Percentiles rank a stretch among this genome's conserved stretches.
Evolutionary conservation across 2,888 invertebrate species (phyloP).

Genomic region (Hydroisotoma schaefferi): DNA sequence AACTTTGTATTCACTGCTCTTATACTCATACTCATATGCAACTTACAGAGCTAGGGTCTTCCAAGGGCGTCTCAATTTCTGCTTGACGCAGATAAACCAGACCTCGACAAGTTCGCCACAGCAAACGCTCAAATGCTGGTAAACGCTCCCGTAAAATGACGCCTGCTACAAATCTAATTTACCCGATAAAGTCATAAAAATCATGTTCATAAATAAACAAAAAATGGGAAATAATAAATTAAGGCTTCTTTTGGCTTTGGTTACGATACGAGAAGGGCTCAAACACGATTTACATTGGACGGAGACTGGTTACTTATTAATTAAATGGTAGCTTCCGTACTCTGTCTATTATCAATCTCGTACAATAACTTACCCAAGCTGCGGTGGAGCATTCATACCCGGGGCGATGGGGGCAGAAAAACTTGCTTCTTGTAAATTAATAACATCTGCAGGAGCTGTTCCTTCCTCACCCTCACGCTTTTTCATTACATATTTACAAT

Average conservation of each 20-base stretch:
- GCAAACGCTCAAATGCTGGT: constrained; percentile 93
- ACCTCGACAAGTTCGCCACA: constrained; percentile 96
- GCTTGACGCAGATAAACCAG: constrained; percentile 94
- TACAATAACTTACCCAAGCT: constrained; percentile 45
- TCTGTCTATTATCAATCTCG: not conserved
- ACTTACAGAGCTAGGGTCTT: constrained; percentile 84
- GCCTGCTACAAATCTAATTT: constrained; percentile 88
- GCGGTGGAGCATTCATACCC: constrained; percentile 45
- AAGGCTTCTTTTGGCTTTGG: constrained; percentile 14
- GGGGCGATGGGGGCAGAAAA: constrained; percentile 47
- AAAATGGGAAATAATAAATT: no score
- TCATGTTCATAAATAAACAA: no score
- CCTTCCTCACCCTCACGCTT: constrained; percentile 44
- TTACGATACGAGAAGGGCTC: not conserved
- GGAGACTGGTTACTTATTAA: not conserved
- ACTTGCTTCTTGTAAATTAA: constrained; percentile 39
- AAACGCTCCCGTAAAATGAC: constrained; percentile 91
- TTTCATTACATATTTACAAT: constrained; percentile 13
- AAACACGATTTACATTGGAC: not conserved
- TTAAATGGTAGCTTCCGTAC: not conserved
- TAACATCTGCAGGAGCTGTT: constrained; percentile 20
- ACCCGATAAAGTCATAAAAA: not conserved
- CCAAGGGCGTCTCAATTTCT: constrained; percentile 86
- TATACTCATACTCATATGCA: no score
- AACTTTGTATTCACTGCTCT: no score